These are phyloP conservation scores for Drosophila orosa DNA, from an alignment of 1,140 invertebrate species.

Conservation along the genomic window DNA sequence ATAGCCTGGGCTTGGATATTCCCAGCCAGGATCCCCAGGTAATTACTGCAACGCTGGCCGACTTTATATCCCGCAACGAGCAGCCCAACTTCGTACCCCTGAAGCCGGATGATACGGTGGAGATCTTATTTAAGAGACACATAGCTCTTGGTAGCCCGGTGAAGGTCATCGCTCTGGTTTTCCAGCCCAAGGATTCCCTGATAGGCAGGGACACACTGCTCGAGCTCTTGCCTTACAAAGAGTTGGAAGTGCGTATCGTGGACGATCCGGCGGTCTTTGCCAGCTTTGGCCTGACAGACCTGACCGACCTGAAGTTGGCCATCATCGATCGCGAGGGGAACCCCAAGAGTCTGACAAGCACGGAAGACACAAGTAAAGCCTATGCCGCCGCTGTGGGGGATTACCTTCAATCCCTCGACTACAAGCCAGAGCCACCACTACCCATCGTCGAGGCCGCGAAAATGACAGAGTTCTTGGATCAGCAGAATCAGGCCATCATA, in stretches of 20 bases:
- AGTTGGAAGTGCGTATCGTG: conserved; percentile 17
- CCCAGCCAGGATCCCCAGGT: conserved; percentile 8
- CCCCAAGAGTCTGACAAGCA: not conserved
- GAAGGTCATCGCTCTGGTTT: conserved; percentile 28
- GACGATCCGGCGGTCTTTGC: conserved; percentile 5
- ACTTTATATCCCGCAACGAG: conserved; percentile 22
- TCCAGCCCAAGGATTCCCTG: conserved; percentile 37
- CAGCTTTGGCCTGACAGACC: conserved; percentile 25
- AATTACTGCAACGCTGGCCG: conserved; percentile 20
- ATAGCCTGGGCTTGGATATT: conserved; percentile 28
- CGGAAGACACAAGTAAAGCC: not conserved
- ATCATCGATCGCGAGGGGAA: conserved; percentile 23
- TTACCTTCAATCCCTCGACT: conserved; percentile 7
- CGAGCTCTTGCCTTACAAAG: conserved; percentile 6
- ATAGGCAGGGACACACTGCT: conserved; percentile 56
- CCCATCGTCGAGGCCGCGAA: not conserved
- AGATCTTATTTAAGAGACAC: not conserved
- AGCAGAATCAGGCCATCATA: conserved; percentile 45
- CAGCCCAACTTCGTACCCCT: conserved; percentile 35
- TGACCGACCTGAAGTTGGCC: not conserved
- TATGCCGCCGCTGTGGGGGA: conserved; percentile 31
- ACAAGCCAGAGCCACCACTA: conserved; percentile 1
- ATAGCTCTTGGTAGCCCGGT: no score
- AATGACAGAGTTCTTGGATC: not conserved
- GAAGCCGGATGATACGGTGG: not conserved